Evolutionary conservation across 2,797 vertebrate genomes (phyloP), one percentile per base, ranked within the genome.

Genomic region (Orientallactaga sibirica): DNA sequence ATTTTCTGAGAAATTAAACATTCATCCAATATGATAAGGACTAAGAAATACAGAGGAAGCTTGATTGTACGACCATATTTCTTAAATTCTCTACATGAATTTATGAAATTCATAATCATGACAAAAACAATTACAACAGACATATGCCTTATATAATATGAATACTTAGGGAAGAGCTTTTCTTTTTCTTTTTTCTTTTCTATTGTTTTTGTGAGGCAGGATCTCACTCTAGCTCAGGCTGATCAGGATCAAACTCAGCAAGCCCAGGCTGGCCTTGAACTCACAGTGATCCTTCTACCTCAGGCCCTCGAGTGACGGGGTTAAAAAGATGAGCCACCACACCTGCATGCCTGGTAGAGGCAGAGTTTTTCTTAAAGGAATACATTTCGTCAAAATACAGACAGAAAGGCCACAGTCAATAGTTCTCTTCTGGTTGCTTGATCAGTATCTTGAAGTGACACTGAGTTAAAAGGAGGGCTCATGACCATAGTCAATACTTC

Each of bases 1-100:
- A 64, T 80, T 94, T 86, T 62, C 22, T 81, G 86, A 86, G 86
- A 95, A 95, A 67, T 84, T 33, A 93, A 87, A 27, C 22, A 55
- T 43, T 81, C 89, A 62, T 48, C 67, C 61, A 75, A 18, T 41
- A 61, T 52, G 11, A 25, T 92, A 87, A 90, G 15, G 43, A 85
- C 7, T 41, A 27, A 84, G 14, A n/a, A 67, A 76, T n/a, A 92
- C 2, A 33, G 0, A 10, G 29, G 41, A 55, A 62, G 92, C 62
- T 25, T 68, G n/a, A 80, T 5, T 55, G 41, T 43, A 15, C 9
- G 43, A 5, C 25, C 25, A 19, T 75, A 62, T 64, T 82, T 77
- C 15, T 37, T 81, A 67, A 81, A 37, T 87, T 81, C 14, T 85
- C 73, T 81, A 15, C 89, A 85, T 75, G 33, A 84, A 43, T 82